Base-by-base conservation (phyloP, 2,888 invertebrate species). In the Nowickia ferox region DNA sequence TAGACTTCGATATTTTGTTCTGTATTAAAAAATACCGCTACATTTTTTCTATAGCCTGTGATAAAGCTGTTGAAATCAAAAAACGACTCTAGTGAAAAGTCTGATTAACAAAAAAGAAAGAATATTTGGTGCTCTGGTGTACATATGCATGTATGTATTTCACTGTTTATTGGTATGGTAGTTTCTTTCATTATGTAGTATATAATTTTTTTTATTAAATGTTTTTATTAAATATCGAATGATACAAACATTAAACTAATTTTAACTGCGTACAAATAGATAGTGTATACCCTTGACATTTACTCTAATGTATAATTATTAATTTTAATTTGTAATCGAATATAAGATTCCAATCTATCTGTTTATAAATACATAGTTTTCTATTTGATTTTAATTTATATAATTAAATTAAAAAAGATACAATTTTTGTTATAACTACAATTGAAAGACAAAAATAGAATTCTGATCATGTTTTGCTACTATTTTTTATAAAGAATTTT, bases 231-330 rank as follows among this genome's bases (percentile, higher is more conserved):
- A 57, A 71, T 80, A 75, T 61, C 69, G 48, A 77, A 77, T 48
- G 40, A 48, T 83, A 77, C 57, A 78, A 78, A 84, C 74, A 74
- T 30, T 72, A 68, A 66, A 74, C 61, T 78, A 68, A 42, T 77
- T 61, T 40, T 53, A 84, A 74, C 40, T 74, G 61, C 61, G 19
- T 79, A 42, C 66, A 61, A 59, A 15, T 65, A 65, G 38, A 15
- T 65, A 65, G 19, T 17, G 40, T 57, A 68, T 74, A 57, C 63
- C 53, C 55, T 78, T 61, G 51, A 59, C 51, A 66, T 66, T 72
- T 79, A 63, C 61, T 53, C 51, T 68, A 61, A 59, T 46, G n/a
- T 61, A 22, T 44, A 44, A 17, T 44, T 42, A 38, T n/a, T 48
- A 63, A 48, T 61, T 53, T 59, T 44, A 44, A 44, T 53, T 76